Conservation (phyloP, 2,797 vertebrate species). For the Zalophus californianus region DNA sequence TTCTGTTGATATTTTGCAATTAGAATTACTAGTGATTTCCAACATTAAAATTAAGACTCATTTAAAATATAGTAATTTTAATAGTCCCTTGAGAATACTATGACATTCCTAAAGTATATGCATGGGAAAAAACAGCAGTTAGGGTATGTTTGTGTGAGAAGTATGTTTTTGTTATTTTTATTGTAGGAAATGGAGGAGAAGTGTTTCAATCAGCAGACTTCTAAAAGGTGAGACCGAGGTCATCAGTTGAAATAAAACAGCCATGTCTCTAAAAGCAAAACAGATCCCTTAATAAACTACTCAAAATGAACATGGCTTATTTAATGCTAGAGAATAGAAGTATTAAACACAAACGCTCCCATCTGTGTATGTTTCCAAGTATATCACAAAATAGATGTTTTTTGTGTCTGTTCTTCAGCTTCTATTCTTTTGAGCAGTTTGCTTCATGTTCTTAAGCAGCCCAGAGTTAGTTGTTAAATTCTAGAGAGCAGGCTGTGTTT, state of each 20-base stretch:
- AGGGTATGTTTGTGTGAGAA: not conserved
- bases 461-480: constrained; percentile 18
- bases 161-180: not conserved
- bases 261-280: not conserved
- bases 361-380: not conserved
- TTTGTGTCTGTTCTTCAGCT: not conserved
- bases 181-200: not conserved
- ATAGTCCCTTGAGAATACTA: not conserved
- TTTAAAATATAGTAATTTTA: constrained; percentile 1
- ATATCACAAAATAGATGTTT: constrained; percentile 6
- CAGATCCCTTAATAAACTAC: not conserved
- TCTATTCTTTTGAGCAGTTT: not conserved
- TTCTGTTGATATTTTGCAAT: not conserved
- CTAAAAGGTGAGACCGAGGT: constrained; percentile 40
- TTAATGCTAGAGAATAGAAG: not conserved
- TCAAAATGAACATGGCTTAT: constrained; percentile 22
- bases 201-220: constrained; percentile 33
- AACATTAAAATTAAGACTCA: not conserved
- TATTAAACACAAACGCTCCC: not conserved
- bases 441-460: not conserved
- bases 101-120: not conserved
- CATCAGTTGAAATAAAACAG: constrained; percentile 36
- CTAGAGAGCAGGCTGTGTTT: not conserved
- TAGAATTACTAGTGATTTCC: not conserved
- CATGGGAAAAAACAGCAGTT: not conserved